Evolutionary conservation across 92 coral and sea anemone genomes (phyloP).

Genomic region (Meandrina meandrites): DNA sequence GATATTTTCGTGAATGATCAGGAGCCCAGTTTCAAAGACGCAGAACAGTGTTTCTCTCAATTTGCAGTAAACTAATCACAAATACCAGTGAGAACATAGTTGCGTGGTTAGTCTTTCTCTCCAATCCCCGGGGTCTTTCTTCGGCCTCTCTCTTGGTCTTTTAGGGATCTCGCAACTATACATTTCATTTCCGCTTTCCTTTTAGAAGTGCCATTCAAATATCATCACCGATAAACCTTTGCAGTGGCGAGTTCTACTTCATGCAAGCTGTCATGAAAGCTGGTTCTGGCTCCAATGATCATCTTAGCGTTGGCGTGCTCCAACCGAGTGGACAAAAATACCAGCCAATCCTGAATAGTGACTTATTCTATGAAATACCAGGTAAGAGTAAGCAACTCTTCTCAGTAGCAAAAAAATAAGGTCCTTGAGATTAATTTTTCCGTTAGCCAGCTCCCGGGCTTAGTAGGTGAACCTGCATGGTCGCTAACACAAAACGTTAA

Average conservation of each 20-base stretch:
- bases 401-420: too few relatives aligned
- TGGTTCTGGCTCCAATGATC: constrained; percentile 56
- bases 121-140: too few relatives aligned
- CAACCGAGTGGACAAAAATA: constrained; percentile 57
- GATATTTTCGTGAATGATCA: too few relatives aligned
- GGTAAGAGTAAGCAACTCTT: constrained; percentile 22
- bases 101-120: too few relatives aligned
- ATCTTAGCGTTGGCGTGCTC: constrained; percentile 73
- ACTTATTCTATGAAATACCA: constrained; percentile 54
- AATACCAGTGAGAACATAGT: too few relatives aligned
- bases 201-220: constrained; percentile 53
- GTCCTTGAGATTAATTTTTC: background rate
- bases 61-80: too few relatives aligned
- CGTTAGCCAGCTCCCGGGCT: background rate
- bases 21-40: too few relatives aligned
- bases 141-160: background rate
- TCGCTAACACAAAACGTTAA: background rate
- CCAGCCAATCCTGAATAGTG: constrained; percentile 60
- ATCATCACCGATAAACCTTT: constrained; percentile 60
- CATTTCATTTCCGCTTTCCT: background rate
- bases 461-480: background rate
- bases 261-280: constrained; percentile 84
- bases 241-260: constrained; percentile 62
- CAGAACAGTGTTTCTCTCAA: too few relatives aligned
- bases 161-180: background rate